Conservation (phyloP, 2,888 invertebrate species). For the Agapostemon virescens region DNA sequence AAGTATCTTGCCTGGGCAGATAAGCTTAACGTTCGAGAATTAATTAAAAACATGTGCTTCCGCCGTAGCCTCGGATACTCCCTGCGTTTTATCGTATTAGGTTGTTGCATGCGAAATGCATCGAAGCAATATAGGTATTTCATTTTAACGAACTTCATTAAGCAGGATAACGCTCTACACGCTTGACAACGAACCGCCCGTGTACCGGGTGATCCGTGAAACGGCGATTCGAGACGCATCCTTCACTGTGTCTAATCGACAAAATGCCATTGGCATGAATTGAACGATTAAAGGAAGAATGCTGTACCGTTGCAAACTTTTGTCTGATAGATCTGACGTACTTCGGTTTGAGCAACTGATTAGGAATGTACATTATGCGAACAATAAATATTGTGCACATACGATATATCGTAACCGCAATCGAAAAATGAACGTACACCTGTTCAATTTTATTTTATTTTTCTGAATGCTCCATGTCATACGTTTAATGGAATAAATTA, state of each 20-base stretch:
- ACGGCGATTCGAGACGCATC: background rate
- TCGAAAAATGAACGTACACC: too few relatives aligned
- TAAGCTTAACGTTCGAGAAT: slow-evolving; percentile 43
- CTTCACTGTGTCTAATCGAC: background rate
- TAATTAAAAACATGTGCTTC: slow-evolving; percentile 48
- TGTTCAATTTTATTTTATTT: too few relatives aligned
- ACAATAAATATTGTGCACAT: background rate
- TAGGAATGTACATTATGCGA: background rate
- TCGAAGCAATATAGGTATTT: background rate
- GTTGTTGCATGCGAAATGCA: background rate
- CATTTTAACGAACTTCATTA: slow-evolving; percentile 7
- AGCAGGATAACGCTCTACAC: background rate
- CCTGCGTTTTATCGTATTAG: background rate
- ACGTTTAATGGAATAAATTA: background rate
- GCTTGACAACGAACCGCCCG: background rate
- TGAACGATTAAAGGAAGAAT: background rate
- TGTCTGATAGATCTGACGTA: background rate
- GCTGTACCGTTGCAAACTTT: background rate
- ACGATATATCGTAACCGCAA: too few relatives aligned
- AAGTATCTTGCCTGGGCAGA: slow-evolving; percentile 30
- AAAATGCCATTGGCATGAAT: background rate
- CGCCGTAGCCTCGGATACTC: background rate
- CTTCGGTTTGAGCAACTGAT: background rate
- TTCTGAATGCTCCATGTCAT: too few relatives aligned
- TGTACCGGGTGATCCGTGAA: background rate